Conservation (phyloP, 2,797 vertebrate genomes). For the Prunella strophiata region DNA sequence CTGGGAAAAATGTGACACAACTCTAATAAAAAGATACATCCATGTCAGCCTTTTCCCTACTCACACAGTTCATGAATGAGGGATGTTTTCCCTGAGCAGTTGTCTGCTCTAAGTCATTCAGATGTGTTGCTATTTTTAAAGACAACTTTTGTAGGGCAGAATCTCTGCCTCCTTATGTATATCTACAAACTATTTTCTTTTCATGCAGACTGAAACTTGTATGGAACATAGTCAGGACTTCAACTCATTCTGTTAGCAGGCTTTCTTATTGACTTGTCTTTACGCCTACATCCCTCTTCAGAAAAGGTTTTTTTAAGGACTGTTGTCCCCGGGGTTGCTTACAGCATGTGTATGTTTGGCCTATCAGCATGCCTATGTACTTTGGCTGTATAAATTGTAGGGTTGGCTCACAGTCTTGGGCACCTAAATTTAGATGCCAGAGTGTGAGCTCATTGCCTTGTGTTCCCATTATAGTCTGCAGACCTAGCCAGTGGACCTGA, state of each 20-base stretch:
- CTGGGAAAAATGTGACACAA: background rate
- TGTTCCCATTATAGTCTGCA: background rate
- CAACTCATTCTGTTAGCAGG: background rate
- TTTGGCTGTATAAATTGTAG: slow-evolving; percentile 30
- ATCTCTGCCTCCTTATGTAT: background rate
- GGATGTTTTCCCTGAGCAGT: background rate
- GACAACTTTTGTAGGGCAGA: background rate
- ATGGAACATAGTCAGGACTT: background rate
- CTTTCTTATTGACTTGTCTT: background rate
- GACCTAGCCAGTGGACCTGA: background rate
- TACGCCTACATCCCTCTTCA: background rate
- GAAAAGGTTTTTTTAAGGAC: background rate
- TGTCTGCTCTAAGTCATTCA: background rate
- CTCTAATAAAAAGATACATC: background rate
- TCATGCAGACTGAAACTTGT: background rate
- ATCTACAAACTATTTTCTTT: slow-evolving; percentile 26
- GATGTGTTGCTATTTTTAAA: slow-evolving; percentile 38
- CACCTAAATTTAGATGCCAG: slow-evolving; percentile 65
- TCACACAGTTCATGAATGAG: background rate
- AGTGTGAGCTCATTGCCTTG: slow-evolving; percentile 50
- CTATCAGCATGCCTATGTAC: background rate
- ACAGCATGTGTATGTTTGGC: background rate
- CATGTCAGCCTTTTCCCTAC: background rate
- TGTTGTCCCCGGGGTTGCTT: background rate
- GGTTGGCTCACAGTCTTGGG: slow-evolving; percentile 7